Evolutionary conservation across 2,797 vertebrate species (phyloP), one percentile per base, ranked within the genome.

Genomic region (Chelonia mydas): DNA sequence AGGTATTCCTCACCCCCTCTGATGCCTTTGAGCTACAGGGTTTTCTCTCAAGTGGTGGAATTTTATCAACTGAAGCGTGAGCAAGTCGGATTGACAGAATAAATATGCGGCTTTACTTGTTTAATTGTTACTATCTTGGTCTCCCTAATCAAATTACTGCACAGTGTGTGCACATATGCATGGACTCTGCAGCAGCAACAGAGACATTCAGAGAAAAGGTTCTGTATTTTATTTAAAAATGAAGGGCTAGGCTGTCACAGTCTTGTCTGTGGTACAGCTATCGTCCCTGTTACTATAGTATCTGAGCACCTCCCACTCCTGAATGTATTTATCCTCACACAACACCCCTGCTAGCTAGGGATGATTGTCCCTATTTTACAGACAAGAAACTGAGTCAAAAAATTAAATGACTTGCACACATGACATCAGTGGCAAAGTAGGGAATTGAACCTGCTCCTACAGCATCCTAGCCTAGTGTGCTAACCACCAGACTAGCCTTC

Each of bases 1-100:
- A 45, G 1, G 83, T 77, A 17, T 5, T 68, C 12, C 74, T 53
- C 50, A 6, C 11, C 78, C 31, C 23, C 2, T 1, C 13, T 83
- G 10, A 88, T n/a, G 11, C 16, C 54, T 31, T 79, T 21, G 74
- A 86, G 16, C 13, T 1, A 0, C 11, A 81, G 25, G 17, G 47
- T 92, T 94, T 74, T 88, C 28, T 80, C 83, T 50, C n/a, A 33
- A 41, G 4, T 47, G 7, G 57, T 55, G 85, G 65, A 94, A 47
- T 4, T 11, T 1, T 6, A 78, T 25, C 2, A 1, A 17, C 50
- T 87, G 47, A 77, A 88, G 27, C 27, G 80, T 12, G 83, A 90
- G 81, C 11, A 25, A 45, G 37, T 28, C 27, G 7, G 11, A 33
- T 78, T 33, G 51, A 4, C 27, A 68, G 33, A 86, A 72, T 3